Evolutionary conservation across 2,888 invertebrate species (phyloP), one percentile per base, ranked within the genome.

Genomic region (Pteria penguin): DNA sequence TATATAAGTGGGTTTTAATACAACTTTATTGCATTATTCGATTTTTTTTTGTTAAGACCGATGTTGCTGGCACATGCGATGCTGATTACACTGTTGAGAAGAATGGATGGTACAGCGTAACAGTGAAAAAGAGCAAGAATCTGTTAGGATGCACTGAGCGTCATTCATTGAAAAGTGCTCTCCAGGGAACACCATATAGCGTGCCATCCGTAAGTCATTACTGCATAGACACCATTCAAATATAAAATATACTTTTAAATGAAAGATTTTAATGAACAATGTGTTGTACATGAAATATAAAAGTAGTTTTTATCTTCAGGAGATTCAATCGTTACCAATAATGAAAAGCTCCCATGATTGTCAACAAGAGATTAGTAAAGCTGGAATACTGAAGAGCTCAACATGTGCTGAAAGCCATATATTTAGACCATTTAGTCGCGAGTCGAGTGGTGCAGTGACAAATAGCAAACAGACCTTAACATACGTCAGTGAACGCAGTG

Each of bases 61-160:
- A 98, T 91, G 95, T 97, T 0, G 95, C 96, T 73, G 97, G 98
- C 0, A 94, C 94, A 24, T 98, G 97, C 89, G 94, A 95, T 63
- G 96, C 96, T 0, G 94, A 94, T 33, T 98, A 98, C 91, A 92
- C 78, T 11, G 82, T 85, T 8, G 79, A 84, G 1, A 80, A 85
- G 8, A 82, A 82, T 62, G 86, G 86, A 27, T 88, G 86, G 84
- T 83, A 84, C 67, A 81, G 80, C 2, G 74, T 76, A 61, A 84
- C 82, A 29, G 82, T 91, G 69, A 87, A 82, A 68, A 91, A 91
- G 79, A 82, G 82, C 60, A 92, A 91, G 78, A 86, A 91, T 72
- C 80, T 91, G 14, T 79, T 89, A 18, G 86, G 85, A 5, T 92
- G 92, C 79, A 84, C 82, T 2, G 87, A 87, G 52, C 84, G 92